These are phyloP conservation scores for Andrena flavipes DNA, from an alignment of 2,888 invertebrate species.

Conservation along the genomic window DNA sequence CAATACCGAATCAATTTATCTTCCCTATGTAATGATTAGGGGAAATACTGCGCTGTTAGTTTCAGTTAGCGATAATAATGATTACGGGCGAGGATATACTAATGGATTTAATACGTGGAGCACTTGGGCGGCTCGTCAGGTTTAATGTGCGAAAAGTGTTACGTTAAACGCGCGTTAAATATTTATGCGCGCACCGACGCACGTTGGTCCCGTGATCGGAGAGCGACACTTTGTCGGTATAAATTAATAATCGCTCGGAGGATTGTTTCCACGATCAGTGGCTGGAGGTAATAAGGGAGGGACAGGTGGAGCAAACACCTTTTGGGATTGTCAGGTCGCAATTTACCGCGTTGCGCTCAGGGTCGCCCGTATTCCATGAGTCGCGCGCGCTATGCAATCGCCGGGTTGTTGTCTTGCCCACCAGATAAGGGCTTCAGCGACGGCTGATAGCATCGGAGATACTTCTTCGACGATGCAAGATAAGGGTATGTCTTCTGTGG, in stretches of 20 bases:
- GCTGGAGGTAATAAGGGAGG: constrained; percentile 12
- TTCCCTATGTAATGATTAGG: too few relatives aligned
- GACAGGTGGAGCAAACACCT: constrained; percentile 52
- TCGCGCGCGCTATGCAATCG: constrained; percentile 7
- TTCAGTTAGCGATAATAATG: neutral
- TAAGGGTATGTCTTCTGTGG: constrained; percentile 21
- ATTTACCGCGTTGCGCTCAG: constrained; percentile 53
- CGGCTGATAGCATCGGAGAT: constrained; percentile 31
- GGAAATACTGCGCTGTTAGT: too few relatives aligned
- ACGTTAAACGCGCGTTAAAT: neutral
- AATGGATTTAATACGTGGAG: neutral
- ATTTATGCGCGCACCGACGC: neutral
- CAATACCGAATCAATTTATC: too few relatives aligned
- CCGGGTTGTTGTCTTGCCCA: constrained; percentile 36
- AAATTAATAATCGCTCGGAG: constrained; percentile 32
- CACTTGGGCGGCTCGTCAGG: neutral
- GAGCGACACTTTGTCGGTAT: constrained; percentile 1
- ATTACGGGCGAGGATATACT: neutral
- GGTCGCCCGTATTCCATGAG: constrained; percentile 51
- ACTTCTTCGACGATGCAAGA: constrained; percentile 19
- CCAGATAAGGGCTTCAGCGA: constrained; percentile 21
- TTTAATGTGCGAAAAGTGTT: constrained; percentile 11
- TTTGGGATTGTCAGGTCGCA: constrained; percentile 52
- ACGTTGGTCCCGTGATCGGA: neutral
- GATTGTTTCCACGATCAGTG: constrained; percentile 42